Conservation (phyloP, 2,888 invertebrate genomes). For the Xestobium rufovillosum region DNA sequence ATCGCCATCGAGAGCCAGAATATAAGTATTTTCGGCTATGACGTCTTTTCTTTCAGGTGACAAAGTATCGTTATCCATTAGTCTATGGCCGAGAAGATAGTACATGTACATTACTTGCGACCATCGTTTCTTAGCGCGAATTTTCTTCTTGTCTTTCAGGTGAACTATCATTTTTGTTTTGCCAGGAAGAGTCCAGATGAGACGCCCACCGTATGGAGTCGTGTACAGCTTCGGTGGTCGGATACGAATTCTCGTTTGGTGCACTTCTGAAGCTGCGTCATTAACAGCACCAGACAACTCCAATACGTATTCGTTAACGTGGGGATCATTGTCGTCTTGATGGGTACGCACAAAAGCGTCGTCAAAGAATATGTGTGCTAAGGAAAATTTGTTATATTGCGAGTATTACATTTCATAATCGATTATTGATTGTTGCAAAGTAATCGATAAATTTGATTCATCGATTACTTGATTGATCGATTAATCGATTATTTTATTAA, state of each 20-base stretch:
- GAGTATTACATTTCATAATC: too few species aligned
- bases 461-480: too few species aligned
- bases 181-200: slow-evolving; percentile 79
- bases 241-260: slow-evolving; percentile 55
- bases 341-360: slow-evolving; percentile 67
- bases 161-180: slow-evolving; percentile 79
- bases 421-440: too few species aligned
- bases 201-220: slow-evolving; percentile 79
- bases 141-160: slow-evolving; percentile 81
- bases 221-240: slow-evolving; percentile 66
- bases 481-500: too few species aligned
- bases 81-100: slow-evolving; percentile 68
- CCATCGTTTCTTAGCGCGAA: slow-evolving; percentile 87
- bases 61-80: slow-evolving; percentile 32
- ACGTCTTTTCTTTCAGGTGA: slow-evolving; percentile 48
- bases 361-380: slow-evolving; percentile 78
- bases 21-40: slow-evolving; percentile 71
- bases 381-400: too few species aligned
- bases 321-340: slow-evolving; percentile 58
- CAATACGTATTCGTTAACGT: slow-evolving; percentile 76
- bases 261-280: slow-evolving; percentile 66
- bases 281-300: slow-evolving; percentile 64
- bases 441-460: too few species aligned
- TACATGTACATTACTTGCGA: slow-evolving; percentile 96
- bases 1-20: slow-evolving; percentile 81